Percentiles rank a stretch among this genome's conserved stretches.
These are phyloP conservation scores for Microplitis mediator DNA, from an alignment of 1,140 invertebrate species.

Conservation along the genomic window DNA sequence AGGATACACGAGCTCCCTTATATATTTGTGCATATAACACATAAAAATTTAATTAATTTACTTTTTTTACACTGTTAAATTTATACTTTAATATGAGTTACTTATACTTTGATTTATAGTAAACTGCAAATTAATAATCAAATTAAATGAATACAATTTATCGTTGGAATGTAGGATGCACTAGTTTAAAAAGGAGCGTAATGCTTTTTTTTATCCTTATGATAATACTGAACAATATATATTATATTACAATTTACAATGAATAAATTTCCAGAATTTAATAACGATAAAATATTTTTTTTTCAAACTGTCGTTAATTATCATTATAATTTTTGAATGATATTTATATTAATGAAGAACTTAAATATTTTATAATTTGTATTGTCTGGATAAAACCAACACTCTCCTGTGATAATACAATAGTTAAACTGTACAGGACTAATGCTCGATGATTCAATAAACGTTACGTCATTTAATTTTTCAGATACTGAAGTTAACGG, in stretches of 20 bases:
- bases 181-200: slow-evolving; percentile 43
- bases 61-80: too few species aligned
- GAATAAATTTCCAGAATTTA: slow-evolving; percentile 40
- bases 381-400: slow-evolving; percentile 4
- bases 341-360: neutral
- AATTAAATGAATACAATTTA: slow-evolving; percentile 13
- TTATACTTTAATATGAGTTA: too few species aligned
- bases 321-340: slow-evolving; percentile 16
- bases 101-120: too few species aligned
- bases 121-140: too few species aligned
- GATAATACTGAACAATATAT: slow-evolving; percentile 57
- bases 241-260: slow-evolving; percentile 55
- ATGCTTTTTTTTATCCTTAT: slow-evolving; percentile 39
- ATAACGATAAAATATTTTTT: slow-evolving; percentile 26
- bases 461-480: slow-evolving; percentile 13
- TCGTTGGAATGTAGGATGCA: slow-evolving; percentile 55
- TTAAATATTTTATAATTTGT: neutral
- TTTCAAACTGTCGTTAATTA: neutral
- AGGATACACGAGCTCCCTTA: neutral
- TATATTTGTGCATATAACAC: neutral
- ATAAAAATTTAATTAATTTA: too few species aligned
- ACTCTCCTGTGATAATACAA: slow-evolving; percentile 15
- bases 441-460: slow-evolving; percentile 25
- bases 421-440: slow-evolving; percentile 25
- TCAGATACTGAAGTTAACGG: too few species aligned